Conservation (phyloP, 2,888 invertebrate genomes). For the Ichneumoninae sp. region DNA sequence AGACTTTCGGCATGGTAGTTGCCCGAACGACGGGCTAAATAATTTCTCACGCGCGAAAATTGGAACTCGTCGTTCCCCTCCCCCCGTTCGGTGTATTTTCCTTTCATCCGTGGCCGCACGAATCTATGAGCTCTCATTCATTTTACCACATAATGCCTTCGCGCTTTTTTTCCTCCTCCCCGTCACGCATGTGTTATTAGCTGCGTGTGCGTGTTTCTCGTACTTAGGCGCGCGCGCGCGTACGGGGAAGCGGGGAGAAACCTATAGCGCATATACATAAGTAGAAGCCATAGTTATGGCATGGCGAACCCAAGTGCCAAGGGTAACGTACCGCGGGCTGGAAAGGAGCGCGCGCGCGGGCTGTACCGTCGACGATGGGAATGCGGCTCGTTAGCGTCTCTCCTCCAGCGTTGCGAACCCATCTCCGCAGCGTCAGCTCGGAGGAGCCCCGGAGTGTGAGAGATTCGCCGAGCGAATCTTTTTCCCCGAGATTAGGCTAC, state of each 20-base stretch:
- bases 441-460: slow-evolving; percentile 24
- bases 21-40: slow-evolving; percentile 22
- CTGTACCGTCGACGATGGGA: slow-evolving; percentile 70
- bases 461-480: slow-evolving; percentile 59
- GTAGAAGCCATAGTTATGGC: slow-evolving; percentile 22
- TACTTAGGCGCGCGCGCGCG: not conserved
- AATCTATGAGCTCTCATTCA: slow-evolving; percentile 17
- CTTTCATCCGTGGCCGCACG: slow-evolving; percentile 9
- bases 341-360: not conserved
- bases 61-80: slow-evolving; percentile 49
- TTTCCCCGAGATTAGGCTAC: slow-evolving; percentile 50
- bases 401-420: slow-evolving; percentile 22
- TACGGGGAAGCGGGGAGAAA: not conserved
- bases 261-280: not conserved
- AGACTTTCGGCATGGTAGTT: slow-evolving; percentile 15
- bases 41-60: slow-evolving; percentile 65
- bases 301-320: slow-evolving; percentile 40
- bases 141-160: not conserved
- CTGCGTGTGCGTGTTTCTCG: slow-evolving; percentile 9
- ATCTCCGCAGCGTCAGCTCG: slow-evolving; percentile 24
- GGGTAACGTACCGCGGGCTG: slow-evolving; percentile 15
- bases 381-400: slow-evolving; percentile 76
- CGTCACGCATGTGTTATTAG: not conserved
- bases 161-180: slow-evolving; percentile 30
- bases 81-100: slow-evolving; percentile 12